Base-by-base conservation (phyloP, 2,797 vertebrate genomes). In the Tangara arthus region DNA sequence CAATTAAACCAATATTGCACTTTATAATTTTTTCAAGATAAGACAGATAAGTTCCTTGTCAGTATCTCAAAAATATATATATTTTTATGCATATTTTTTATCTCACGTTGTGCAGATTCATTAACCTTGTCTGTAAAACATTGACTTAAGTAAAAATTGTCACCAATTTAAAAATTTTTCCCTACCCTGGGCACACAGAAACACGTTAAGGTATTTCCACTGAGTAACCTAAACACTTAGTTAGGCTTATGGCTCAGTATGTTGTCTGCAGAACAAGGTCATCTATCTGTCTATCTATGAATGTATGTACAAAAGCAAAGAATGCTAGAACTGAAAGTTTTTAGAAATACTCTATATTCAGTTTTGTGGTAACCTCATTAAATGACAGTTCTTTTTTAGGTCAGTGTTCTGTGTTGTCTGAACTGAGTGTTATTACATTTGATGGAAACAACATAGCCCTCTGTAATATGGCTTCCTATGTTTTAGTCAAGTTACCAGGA, bases 371-470 rank as follows among this genome's bases (percentile, higher is more conserved):
- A 59, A 93, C 32, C 32, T 93, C 65, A 93, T 93, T 95, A 96
- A 96, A 82, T 92, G n/a, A 41, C 78, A 63, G 39, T 66, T 94
- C 24, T 95, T 83, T 94, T 77, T 46, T 92, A 99, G 99, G 99
- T 97, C 99, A 99, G 49, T 99, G 99, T 96, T 99, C 99, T 50
- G 97, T 99, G 88, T 98, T 99, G 96, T 99, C 99, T 86, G 99
- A 99, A 96, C 97, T 99, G 82, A 99, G 99, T 26, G 98, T 99
- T 71, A 99, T 99, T 90, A 99, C 99, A 1, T 99, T 99, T 81
- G 99, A 99, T 94, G 99, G 99, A 90, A 99, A 99, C 96, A 99
- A 99, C 27, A 98, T 99, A 75, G 99, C 99, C 26, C 97, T 99
- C 59, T 99, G 99, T 84, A 99, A 99, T 82, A 98, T 98, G 63